Conservation (phyloP, 2,888 invertebrate species). For the Rhorus exstirpatorius region DNA sequence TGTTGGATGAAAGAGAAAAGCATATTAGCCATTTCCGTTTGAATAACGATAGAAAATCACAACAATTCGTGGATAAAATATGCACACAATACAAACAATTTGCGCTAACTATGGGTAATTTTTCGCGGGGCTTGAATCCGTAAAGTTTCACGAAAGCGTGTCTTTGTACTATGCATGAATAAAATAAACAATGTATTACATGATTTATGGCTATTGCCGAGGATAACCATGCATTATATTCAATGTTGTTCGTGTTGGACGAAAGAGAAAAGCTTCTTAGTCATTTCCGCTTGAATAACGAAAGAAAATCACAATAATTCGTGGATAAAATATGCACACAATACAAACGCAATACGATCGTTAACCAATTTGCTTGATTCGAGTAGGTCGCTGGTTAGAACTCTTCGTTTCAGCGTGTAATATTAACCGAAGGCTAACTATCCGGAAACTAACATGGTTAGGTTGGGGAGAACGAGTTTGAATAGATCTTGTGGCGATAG, state of each 20-base stretch:
- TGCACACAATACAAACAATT: not conserved
- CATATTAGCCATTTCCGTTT: too few species aligned
- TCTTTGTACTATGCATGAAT: too few species aligned
- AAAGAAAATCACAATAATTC: not conserved
- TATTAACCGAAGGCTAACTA: constrained; percentile 7
- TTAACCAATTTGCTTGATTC: not conserved
- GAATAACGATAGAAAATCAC: too few species aligned
- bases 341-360: constrained; percentile 2
- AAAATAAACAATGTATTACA: too few species aligned
- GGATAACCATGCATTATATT: too few species aligned
- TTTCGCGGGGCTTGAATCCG: too few species aligned
- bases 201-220: too few species aligned
- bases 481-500: constrained; percentile 53
- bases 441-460: constrained; percentile 7
- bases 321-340: not conserved
- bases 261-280: not conserved
- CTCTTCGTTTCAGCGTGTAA: constrained; percentile 2
- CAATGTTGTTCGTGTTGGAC: not conserved
- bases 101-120: too few species aligned
- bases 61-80: not conserved
- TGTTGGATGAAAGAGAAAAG: not conserved
- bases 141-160: too few species aligned
- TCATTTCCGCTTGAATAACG: not conserved
- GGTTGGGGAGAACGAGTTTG: constrained; percentile 5
- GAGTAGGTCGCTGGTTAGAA: not conserved